These are phyloP conservation scores for Rhea pennata DNA, from an alignment of 2,113 vertebrate species.

Conservation along the genomic window DNA sequence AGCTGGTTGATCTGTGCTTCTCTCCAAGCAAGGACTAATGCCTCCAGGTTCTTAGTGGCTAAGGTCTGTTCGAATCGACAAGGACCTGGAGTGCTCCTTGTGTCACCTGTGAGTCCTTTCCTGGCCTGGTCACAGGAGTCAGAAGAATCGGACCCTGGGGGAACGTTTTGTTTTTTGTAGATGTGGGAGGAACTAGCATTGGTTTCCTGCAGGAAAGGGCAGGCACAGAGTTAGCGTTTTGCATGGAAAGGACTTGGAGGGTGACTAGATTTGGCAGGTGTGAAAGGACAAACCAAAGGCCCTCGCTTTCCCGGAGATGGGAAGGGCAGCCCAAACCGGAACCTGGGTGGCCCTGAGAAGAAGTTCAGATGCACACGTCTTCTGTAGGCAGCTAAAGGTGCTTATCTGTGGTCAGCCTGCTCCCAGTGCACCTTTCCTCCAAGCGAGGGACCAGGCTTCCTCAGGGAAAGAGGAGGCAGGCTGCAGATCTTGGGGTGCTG, in stretches of 20 bases:
- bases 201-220: background rate
- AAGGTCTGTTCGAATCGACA: background rate
- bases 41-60: background rate
- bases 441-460: background rate
- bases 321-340: background rate
- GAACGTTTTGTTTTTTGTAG: background rate
- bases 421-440: background rate
- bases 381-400: constrained; percentile 29
- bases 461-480: constrained; percentile 19
- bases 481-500: constrained; percentile 22
- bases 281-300: background rate
- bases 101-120: background rate
- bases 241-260: constrained; percentile 24
- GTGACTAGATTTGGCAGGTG: background rate
- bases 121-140: background rate
- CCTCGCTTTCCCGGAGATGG: background rate
- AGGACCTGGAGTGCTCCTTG: background rate
- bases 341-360: background rate
- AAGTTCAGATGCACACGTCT: constrained; percentile 44
- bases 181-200: background rate
- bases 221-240: background rate
- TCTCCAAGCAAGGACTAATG: background rate
- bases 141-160: background rate
- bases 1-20: background rate
- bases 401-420: background rate